These are phyloP conservation scores for Laspeyria flexula DNA, from an alignment of 2,888 invertebrate genomes.

Conservation along the genomic window DNA sequence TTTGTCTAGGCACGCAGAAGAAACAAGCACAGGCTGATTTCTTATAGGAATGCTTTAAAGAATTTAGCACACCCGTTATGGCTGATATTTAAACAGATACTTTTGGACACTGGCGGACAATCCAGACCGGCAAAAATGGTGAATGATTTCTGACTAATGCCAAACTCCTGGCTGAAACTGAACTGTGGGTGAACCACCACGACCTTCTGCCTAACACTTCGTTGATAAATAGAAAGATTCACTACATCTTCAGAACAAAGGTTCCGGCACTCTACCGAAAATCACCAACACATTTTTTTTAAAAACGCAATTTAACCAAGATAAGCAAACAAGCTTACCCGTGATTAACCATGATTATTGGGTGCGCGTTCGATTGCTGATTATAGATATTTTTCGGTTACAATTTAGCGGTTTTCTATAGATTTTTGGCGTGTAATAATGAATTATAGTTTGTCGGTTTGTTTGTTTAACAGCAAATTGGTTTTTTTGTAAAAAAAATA, in stretches of 20 bases:
- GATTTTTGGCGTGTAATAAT: constrained; percentile 71
- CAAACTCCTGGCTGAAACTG: too few species aligned
- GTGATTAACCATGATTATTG: constrained; percentile 78
- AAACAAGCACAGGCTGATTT: too few species aligned
- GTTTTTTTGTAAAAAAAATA: constrained; percentile 16
- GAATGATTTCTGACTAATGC: too few species aligned
- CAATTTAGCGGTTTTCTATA: constrained; percentile 69
- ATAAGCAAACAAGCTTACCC: constrained; percentile 60
- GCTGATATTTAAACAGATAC: too few species aligned
- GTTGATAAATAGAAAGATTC: not conserved
- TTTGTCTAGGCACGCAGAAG: too few species aligned
- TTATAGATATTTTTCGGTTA: constrained; percentile 78
- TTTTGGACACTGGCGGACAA: too few species aligned
- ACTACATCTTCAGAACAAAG: not conserved
- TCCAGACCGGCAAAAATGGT: too few species aligned
- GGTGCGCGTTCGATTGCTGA: constrained; percentile 74
- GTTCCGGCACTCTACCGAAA: not conserved
- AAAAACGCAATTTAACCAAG: constrained; percentile 19
- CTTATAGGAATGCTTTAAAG: too few species aligned
- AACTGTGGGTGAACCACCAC: too few species aligned
- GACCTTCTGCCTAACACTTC: too few species aligned
- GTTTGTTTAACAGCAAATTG: constrained; percentile 58
- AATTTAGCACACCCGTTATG: too few species aligned
- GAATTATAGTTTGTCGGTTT: constrained; percentile 63
- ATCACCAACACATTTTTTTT: constrained; percentile 4